Evolutionary conservation across 2,888 invertebrate species (phyloP).

Genomic region (Stenichneumon culpator): DNA sequence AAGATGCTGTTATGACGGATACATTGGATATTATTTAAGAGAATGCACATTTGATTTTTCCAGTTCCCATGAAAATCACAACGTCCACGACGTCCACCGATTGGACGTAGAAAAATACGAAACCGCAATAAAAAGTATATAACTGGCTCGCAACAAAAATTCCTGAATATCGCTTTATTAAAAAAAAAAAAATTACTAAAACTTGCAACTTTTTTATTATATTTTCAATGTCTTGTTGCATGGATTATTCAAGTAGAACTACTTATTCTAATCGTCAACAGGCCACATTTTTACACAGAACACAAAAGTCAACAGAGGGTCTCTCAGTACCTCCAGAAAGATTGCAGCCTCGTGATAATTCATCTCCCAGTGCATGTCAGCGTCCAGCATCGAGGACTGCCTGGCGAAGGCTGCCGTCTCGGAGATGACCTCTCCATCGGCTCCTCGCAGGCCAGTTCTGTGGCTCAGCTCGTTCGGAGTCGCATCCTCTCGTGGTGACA

Average conservation of each 20-base stretch:
- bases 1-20: too few relatives aligned
- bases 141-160: too few relatives aligned
- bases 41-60: too few relatives aligned
- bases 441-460: conserved; percentile 72
- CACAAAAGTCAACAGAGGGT: background rate
- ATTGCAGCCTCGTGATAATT: conserved; percentile 96
- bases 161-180: too few relatives aligned
- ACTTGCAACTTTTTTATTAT: too few relatives aligned
- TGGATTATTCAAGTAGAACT: background rate
- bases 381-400: conserved; percentile 77
- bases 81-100: too few relatives aligned
- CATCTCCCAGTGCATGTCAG: conserved; percentile 91
- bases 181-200: too few relatives aligned
- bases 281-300: background rate
- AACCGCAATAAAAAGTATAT: too few relatives aligned
- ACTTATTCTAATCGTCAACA: background rate
- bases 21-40: too few relatives aligned
- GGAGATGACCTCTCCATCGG: conserved; percentile 73
- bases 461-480: conserved; percentile 77
- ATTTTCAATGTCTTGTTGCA: background rate
- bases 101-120: too few relatives aligned
- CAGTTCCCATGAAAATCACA: too few relatives aligned
- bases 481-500: conserved; percentile 73
- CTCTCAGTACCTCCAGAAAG: conserved; percentile 90
- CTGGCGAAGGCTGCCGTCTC: conserved; percentile 80